These are phyloP conservation scores for Cyanoderma ruficeps DNA, from an alignment of 2,113 vertebrate genomes.

Conservation along the genomic window DNA sequence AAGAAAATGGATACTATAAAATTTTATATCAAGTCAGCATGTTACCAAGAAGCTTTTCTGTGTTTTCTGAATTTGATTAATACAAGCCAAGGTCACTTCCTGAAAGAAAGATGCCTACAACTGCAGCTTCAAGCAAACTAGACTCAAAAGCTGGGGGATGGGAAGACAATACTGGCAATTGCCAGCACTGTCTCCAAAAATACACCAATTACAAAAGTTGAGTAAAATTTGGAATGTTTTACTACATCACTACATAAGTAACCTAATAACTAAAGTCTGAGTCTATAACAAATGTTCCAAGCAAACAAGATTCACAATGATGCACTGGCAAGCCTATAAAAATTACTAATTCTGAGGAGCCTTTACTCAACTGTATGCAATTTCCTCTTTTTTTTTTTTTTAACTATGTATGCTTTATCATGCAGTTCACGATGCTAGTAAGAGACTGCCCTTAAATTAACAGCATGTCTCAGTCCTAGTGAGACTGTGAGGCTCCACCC, in stretches of 20 bases:
- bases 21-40: conserved; percentile 80
- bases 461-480: not conserved
- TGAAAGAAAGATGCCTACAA: conserved; percentile 78
- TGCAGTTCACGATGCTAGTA: not conserved
- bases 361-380: not conserved
- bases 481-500: conserved; percentile 21
- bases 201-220: not conserved
- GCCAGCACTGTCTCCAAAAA: conserved; percentile 45
- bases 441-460: conserved; percentile 26
- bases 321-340: not conserved
- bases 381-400: not conserved
- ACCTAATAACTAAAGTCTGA: not conserved
- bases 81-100: conserved; percentile 82
- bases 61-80: conserved; percentile 82
- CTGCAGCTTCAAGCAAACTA: conserved; percentile 75
- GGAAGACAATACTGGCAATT: conserved; percentile 27
- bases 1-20: conserved; percentile 76
- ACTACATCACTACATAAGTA: not conserved
- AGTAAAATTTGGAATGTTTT: not conserved
- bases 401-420: not conserved
- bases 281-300: not conserved
- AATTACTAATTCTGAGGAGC: not conserved
- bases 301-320: not conserved
- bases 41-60: conserved; percentile 77
- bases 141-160: conserved; percentile 55